phyloP scores from a whole-genome alignment of 2,113 vertebrate species.

The Aphelocoma coerulescens region DNA sequence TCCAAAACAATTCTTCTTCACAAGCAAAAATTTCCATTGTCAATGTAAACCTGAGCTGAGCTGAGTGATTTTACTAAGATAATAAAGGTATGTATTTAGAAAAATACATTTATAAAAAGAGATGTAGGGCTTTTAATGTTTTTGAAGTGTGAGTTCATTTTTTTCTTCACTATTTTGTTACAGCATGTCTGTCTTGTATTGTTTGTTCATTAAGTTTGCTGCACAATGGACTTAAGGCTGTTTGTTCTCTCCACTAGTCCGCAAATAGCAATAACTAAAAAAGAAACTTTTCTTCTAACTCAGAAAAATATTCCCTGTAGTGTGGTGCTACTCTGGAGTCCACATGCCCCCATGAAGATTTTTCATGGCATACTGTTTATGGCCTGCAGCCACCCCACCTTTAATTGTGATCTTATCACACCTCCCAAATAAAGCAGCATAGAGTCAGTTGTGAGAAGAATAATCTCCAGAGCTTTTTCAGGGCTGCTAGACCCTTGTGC shows the following conservation, averaged over 20 bases:
- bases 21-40: neutral
- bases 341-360: neutral
- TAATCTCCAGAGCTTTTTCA: neutral
- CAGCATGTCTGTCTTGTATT: neutral
- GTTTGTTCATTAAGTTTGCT: neutral
- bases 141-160: neutral
- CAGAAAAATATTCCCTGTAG: neutral
- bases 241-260: neutral
- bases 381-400: neutral
- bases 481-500: neutral
- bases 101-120: neutral
- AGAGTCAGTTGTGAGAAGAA: neutral
- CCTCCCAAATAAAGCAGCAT: neutral
- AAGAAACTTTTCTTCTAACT: neutral
- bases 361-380: neutral
- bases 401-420: neutral
- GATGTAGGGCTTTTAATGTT: fast-evolving
- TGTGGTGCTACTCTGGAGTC: neutral
- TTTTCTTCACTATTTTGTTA: neutral
- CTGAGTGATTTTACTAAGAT: neutral
- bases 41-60: neutral
- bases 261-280: neutral
- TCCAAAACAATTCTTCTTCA: neutral
- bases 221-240: neutral
- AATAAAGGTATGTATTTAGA: neutral